Percentiles rank a stretch among this genome's conserved stretches.
Conservation (phyloP, 2,888 invertebrate species). For the Scrobipalpa atriplicella region DNA sequence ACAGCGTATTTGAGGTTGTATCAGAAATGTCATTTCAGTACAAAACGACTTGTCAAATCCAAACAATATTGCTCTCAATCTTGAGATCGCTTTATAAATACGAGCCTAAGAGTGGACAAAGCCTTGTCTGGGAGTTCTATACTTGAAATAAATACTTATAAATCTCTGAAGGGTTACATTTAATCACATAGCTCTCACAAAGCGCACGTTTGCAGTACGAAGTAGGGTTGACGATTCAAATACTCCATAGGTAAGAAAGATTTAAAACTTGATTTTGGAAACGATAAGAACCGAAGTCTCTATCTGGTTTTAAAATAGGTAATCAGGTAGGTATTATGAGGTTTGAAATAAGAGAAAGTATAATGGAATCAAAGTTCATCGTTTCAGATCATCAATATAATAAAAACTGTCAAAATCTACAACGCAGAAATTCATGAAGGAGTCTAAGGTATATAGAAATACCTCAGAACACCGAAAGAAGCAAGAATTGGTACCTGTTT, state of each 20-base stretch:
- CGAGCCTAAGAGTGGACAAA: slow-evolving; percentile 58
- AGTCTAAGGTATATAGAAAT: no score
- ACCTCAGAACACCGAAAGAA: no score
- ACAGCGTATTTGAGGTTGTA: no score
- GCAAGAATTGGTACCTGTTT: no score
- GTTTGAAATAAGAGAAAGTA: neutral
- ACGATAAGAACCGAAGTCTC: neutral
- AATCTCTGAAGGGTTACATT: slow-evolving; percentile 75
- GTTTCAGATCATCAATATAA: neutral
- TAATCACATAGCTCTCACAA: slow-evolving; percentile 74
- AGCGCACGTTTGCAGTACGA: slow-evolving; percentile 58
- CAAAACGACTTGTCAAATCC: no score
- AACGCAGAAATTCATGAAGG: no score
- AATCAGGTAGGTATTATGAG: neutral
- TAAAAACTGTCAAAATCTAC: no score
- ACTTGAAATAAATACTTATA: slow-evolving; percentile 78
- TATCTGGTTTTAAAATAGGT: neutral
- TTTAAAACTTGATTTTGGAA: neutral
- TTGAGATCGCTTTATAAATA: no score
- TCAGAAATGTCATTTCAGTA: no score
- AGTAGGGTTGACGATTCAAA: neutral
- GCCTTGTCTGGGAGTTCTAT: slow-evolving; percentile 49
- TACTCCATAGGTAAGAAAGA: neutral
- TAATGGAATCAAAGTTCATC: neutral
- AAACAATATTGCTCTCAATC: no score